Evolutionary conservation across 2,797 vertebrate species (phyloP), one percentile per base, ranked within the genome.

Genomic region (Buceros bicornis): DNA sequence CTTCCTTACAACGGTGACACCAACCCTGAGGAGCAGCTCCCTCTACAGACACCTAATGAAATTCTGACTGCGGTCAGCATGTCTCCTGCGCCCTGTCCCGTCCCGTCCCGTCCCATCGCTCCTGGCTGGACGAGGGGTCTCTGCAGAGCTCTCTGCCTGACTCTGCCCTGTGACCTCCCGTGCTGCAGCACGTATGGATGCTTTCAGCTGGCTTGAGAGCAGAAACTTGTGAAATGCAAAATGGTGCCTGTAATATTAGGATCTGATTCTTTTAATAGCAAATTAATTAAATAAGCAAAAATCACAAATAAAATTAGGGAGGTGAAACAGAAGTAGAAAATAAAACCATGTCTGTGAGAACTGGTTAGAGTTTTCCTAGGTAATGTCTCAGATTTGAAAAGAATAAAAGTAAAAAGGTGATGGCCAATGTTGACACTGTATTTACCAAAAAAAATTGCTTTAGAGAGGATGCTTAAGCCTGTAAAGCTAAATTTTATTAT

Each of bases 21-120:
- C 66, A 95, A 2, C 57, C 43, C 65, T 81, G 90, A 95, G 89
- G 72, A 96, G 95, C 93, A 89, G 86, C 93, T 89, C 78, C 93
- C 96, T 93, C 93, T 96, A 83, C 78, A 95, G 95, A 54, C 90
- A 43, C 51, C 28, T 64, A 11, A 14, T 11, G 54, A 83, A 85
- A 96, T 76, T 56, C 78, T 56, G 24, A 66, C 58, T 79, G 33
- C 0, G 13, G 50, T 14, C 65, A 1, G 17, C 16, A 37, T 4
- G 3, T 28, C 24, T 82, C 40, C 33, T 43, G 77, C 17, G 10
- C n/a, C 11, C 79, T 16, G 13, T 69, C 47, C 37, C 12, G 37
- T 40, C 37, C 37, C 37, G 12, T 40, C 37, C 33, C 33, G 25
- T 67, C 72, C 74, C 53, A 6, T 14, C 61, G 1, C 48, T 57